Percentiles rank a stretch among this genome's conserved stretches.
These are phyloP conservation scores for Trachelus tabidus DNA, from an alignment of 2,888 invertebrate genomes.

Conservation along the genomic window DNA sequence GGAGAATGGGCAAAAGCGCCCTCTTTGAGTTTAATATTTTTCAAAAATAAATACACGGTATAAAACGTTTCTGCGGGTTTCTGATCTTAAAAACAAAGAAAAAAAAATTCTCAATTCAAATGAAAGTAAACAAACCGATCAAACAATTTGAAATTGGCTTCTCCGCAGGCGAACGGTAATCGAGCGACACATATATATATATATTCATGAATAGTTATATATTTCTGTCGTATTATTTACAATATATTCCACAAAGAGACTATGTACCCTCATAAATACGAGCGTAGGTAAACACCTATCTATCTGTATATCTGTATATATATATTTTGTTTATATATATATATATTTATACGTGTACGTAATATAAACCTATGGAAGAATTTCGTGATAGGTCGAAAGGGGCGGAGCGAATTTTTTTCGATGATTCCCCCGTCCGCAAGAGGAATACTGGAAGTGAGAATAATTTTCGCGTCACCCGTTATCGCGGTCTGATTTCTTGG, in stretches of 20 bases:
- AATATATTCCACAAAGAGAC: conserved; percentile 42
- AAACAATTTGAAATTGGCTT: conserved; percentile 52
- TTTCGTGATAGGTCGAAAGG: background rate
- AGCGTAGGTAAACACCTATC: conserved; percentile 38
- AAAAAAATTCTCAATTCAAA: background rate
- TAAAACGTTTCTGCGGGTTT: background rate
- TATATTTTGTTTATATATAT: conserved; percentile 15
- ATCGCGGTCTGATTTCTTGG: background rate
- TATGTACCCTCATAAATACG: conserved; percentile 51
- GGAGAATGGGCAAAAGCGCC: no score
- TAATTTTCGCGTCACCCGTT: conserved; percentile 8
- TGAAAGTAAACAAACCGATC: background rate
- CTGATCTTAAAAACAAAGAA: background rate
- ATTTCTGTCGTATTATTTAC: conserved; percentile 54
- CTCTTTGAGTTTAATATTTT: background rate
- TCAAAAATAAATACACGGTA: background rate
- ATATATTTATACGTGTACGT: background rate
- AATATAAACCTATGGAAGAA: background rate
- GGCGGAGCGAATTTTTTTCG: background rate
- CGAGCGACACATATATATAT: conserved; percentile 46
- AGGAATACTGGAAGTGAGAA: background rate
- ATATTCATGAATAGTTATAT: conserved; percentile 3
- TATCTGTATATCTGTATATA: conserved; percentile 32
- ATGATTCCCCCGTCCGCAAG: background rate
- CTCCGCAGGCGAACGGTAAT: conserved; percentile 40